Base-by-base conservation (phyloP, 2,113 vertebrate genomes). In the Numida meleagris region DNA sequence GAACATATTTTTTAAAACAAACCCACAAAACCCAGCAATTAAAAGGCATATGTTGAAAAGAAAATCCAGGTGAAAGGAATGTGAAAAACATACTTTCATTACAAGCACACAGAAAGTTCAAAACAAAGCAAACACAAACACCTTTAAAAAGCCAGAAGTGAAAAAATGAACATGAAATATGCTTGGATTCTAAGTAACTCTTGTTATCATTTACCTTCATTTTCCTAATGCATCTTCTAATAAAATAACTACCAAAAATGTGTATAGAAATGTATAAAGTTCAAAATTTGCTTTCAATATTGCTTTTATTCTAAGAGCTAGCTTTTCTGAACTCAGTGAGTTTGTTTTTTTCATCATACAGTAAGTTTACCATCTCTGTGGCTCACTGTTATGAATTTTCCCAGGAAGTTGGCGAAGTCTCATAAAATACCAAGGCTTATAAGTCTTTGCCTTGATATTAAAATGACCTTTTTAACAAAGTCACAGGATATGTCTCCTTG, bases 371-470 rank as follows among this genome's bases (percentile, higher is more conserved):
- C 72, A 59, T 25, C 65, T 93, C 45, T 81, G 36, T 66, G 63
- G 63, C 73, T 65, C 90, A 71, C 58, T 77, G 43, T 50, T 42
- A 72, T 0, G 48, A 70, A 67, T 87, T 82, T 76, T 86, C 29
- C 31, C 71, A 89, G 79, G 73, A 94, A 93, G 65, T 71, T 27
- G 83, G 34, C 12, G 43, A 61, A 86, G 40, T 68, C 33, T 72
- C 20, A 82, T 88, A 88, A 96, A 94, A 82, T 34, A 76, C 8
- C 58, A 16, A 16, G 4, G 72, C 48, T 90, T 73, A 6, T 25
- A 78, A 63, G n/a, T 31, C 24, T 94, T 93, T 72, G 36, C 33
- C 43, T 86, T 91, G 45, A 85, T 93, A 94, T 77, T 88, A 91
- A 91, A 93, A 88, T 51, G 31, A 75, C n/a, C 57, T 91, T 93